Evolutionary conservation across 2,797 vertebrate species (phyloP).

Genomic region (Adelosebastes latens): DNA sequence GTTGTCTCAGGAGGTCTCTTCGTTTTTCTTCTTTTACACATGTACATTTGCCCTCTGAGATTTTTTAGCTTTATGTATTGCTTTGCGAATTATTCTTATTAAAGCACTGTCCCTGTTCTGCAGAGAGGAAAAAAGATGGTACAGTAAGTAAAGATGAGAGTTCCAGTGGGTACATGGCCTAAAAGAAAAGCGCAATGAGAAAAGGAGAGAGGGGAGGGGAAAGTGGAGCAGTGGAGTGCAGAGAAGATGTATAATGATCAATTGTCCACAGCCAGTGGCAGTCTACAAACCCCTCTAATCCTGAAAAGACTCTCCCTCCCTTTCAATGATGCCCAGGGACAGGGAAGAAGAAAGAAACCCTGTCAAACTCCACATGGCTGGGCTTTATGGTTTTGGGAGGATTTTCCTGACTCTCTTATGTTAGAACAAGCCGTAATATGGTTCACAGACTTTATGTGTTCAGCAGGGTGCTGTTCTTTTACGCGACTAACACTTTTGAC

Average conservation of each 20-base stretch:
- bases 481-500: neutral
- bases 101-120: neutral
- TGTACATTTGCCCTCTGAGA: neutral
- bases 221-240: constrained; percentile 4
- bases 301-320: constrained; percentile 41
- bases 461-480: neutral
- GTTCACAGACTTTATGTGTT: neutral
- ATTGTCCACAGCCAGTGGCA: constrained; percentile 47
- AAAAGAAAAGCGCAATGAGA: constrained; percentile 11
- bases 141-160: neutral
- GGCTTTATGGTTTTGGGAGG: constrained; percentile 28
- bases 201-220: neutral
- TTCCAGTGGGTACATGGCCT: neutral
- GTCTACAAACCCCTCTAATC: constrained; percentile 59
- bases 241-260: constrained; percentile 56
- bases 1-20: neutral
- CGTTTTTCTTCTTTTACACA: neutral
- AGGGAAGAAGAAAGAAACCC: constrained; percentile 30
- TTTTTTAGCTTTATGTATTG: neutral
- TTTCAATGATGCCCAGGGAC: constrained; percentile 63
- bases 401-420: constrained; percentile 29
- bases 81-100: neutral
- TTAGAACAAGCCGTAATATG: neutral
- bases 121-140: neutral
- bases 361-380: constrained; percentile 7